These are phyloP conservation scores for Malthinus flaveolus DNA, from an alignment of 2,888 invertebrate genomes.

Conservation along the genomic window DNA sequence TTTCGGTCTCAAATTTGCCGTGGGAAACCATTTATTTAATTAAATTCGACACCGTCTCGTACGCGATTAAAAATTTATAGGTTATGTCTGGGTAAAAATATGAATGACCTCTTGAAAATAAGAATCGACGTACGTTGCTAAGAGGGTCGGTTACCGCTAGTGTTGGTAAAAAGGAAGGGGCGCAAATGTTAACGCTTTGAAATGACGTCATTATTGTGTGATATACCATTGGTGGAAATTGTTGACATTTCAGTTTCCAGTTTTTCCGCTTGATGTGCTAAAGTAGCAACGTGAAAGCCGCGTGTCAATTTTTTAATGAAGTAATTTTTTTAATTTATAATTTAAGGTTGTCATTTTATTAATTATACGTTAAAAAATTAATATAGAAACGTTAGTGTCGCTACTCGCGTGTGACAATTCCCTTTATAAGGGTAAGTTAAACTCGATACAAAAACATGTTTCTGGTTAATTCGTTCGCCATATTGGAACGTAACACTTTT, in stretches of 20 bases:
- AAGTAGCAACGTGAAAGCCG: slow-evolving; percentile 56
- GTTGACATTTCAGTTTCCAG: slow-evolving; percentile 24
- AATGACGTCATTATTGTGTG: not conserved
- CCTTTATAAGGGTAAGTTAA: slow-evolving; percentile 30
- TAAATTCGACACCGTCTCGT: not conserved
- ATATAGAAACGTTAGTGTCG: slow-evolving; percentile 33
- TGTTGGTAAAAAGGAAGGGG: not conserved
- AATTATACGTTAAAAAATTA: slow-evolving; percentile 35
- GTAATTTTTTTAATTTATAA: slow-evolving; percentile 51
- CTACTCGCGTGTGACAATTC: slow-evolving; percentile 31
- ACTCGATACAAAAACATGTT: slow-evolving; percentile 48
- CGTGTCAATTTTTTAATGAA: slow-evolving; percentile 55
- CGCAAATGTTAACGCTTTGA: no score
- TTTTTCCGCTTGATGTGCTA: slow-evolving; percentile 28
- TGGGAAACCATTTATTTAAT: slow-evolving; percentile 54
- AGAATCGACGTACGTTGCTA: not conserved
- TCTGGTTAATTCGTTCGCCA: slow-evolving; percentile 54
- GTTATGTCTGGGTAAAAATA: slow-evolving; percentile 37
- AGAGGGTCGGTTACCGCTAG: not conserved
- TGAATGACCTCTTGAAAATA: slow-evolving; percentile 8
- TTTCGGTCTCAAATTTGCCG: slow-evolving; percentile 65
- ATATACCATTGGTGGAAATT: slow-evolving; percentile 26
- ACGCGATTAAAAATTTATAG: slow-evolving; percentile 26
- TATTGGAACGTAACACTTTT: slow-evolving; percentile 51
- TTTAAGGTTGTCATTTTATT: slow-evolving; percentile 50